Conservation (phyloP, 2,113 vertebrate species). For the Thomomys bottae region DNA sequence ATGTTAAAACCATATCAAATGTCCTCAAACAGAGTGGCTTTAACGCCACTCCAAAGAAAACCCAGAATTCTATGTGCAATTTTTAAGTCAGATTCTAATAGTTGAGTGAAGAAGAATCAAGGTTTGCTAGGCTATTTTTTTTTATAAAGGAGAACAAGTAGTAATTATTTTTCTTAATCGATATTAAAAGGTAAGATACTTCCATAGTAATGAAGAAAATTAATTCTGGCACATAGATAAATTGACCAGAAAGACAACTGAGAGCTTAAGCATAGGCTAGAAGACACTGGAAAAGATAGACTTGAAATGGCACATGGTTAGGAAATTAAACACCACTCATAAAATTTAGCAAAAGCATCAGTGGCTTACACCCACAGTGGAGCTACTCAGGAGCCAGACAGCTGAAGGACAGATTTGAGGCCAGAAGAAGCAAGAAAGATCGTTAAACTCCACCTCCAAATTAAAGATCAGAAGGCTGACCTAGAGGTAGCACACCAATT, state of each 20-base stretch:
- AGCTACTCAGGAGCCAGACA: no score
- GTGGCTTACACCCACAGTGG: no score
- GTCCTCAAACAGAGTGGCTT: not conserved
- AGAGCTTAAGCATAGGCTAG: not conserved
- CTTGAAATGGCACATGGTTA: fast-evolving
- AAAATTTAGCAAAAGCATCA: not conserved
- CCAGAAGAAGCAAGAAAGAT: no score
- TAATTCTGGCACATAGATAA: not conserved
- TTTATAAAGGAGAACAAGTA: not conserved
- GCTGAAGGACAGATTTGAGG: no score
- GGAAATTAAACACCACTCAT: not conserved
- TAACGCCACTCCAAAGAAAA: not conserved
- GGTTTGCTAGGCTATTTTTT: not conserved
- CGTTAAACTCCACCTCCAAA: no score
- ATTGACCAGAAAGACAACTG: not conserved
- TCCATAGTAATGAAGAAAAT: not conserved
- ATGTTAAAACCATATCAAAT: not conserved
- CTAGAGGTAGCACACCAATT: no score
- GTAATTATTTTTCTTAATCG: not conserved
- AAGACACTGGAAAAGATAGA: not conserved
- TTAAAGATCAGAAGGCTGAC: no score
- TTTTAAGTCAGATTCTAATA: constrained; percentile 20
- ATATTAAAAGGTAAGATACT: constrained; percentile 14
- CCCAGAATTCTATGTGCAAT: not conserved
- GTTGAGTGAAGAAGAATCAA: constrained; percentile 30